A percentile compares a stretch with the other conserved stretches of the same genome.
Evolutionary conservation across 2,888 invertebrate genomes (phyloP).

Genomic region (Holacanthella duospinosa): DNA sequence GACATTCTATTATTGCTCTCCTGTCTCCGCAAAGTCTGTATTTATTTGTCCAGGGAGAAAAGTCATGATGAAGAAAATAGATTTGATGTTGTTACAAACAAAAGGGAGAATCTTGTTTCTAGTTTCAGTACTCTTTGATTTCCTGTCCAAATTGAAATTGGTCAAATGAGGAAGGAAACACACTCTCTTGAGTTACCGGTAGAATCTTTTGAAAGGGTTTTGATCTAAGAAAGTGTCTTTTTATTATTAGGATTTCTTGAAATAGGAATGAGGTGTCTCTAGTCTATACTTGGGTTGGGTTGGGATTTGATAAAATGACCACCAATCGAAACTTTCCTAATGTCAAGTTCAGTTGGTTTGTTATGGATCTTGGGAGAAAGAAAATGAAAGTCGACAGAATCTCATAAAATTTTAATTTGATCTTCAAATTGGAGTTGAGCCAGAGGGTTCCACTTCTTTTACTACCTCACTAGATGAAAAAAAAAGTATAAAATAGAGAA

Average conservation of each 20-base stretch:
- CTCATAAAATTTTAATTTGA: constrained; percentile 6
- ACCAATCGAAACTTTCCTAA: no score
- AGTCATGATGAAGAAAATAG: neutral
- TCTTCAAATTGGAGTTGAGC: neutral
- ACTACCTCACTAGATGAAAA: neutral
- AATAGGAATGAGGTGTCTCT: no score
- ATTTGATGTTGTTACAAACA: neutral
- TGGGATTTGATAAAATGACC: no score
- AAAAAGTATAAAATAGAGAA: no score
- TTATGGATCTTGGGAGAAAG: no score
- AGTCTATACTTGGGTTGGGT: no score
- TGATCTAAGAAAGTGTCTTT: no score
- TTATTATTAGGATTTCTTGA: no score
- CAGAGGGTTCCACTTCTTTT: neutral
- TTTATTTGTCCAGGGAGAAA: neutral
- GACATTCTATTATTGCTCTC: neutral
- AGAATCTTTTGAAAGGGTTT: no score
- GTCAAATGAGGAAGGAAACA: neutral
- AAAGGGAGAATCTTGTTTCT: neutral
- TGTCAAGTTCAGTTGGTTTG: no score
- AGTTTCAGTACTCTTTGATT: neutral
- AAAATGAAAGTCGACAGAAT: neutral
- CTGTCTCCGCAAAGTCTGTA: neutral
- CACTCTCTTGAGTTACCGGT: no score
- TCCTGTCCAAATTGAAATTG: neutral